A percentile compares a stretch with the other conserved stretches of the same genome.
These are phyloP conservation scores for Stylophora pistillata DNA, from an alignment of 64 coral and sea anemone genomes.

Conservation along the genomic window DNA sequence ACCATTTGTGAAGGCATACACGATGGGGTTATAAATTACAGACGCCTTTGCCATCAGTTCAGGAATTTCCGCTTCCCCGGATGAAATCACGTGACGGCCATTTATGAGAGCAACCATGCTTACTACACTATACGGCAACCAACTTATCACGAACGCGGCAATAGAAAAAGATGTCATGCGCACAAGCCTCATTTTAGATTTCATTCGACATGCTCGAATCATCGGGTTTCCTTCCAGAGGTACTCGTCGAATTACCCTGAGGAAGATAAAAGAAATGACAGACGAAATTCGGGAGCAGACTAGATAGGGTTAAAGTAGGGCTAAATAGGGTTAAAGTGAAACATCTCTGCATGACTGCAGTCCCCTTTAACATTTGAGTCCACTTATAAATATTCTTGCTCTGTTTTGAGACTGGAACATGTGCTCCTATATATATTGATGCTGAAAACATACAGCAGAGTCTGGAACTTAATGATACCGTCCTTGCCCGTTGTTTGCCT, in stretches of 20 bases:
- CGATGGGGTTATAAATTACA: slow-evolving; percentile 62
- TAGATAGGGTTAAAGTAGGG: no score
- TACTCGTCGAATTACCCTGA: slow-evolving; percentile 20
- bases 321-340: no score
- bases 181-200: slow-evolving; percentile 31
- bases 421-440: no score
- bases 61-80: slow-evolving; percentile 51
- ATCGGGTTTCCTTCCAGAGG: neutral
- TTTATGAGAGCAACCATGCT: slow-evolving; percentile 44
- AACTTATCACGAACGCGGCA: slow-evolving; percentile 49
- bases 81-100: slow-evolving; percentile 45
- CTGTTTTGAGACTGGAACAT: no score
- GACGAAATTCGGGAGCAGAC: no score
- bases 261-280: neutral
- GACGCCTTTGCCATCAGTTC: slow-evolving; percentile 69
- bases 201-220: slow-evolving; percentile 3
- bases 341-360: no score
- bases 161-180: slow-evolving; percentile 28
- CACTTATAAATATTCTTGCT: no score
- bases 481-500: no score
- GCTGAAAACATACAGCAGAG: no score
- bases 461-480: no score
- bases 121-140: slow-evolving; percentile 53
- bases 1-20: slow-evolving; percentile 46
- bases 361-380: no score